phyloP scores from a whole-genome alignment of 2,113 vertebrate species.

The Toxotes jaculatrix region DNA sequence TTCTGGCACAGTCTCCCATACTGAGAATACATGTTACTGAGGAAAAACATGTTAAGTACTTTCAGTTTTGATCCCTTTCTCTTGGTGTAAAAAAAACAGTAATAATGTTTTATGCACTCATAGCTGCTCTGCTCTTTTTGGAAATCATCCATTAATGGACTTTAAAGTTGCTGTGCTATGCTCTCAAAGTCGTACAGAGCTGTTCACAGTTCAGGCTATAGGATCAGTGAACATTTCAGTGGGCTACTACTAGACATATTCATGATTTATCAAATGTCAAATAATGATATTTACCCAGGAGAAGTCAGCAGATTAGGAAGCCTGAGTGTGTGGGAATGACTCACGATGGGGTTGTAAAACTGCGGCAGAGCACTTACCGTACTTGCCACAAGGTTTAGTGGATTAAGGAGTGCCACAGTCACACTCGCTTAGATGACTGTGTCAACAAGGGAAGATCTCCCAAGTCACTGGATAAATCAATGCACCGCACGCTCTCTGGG shows the following conservation, averaged over 20 bases:
- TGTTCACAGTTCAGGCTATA: slow-evolving; percentile 15
- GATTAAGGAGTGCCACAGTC: slow-evolving; percentile 81
- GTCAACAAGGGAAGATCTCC: slow-evolving; percentile 82
- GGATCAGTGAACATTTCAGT: slow-evolving; percentile 32
- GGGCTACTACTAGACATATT: slow-evolving; percentile 34
- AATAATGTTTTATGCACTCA: slow-evolving; percentile 31
- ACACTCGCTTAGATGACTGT: slow-evolving; percentile 79
- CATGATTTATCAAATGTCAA: slow-evolving; percentile 67
- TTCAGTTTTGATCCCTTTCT: background rate
- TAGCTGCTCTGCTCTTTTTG: slow-evolving; percentile 29
- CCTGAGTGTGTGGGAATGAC: slow-evolving; percentile 53
- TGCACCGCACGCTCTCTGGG: slow-evolving; percentile 69
- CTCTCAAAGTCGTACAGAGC: background rate
- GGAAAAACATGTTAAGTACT: background rate
- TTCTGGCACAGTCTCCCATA: background rate
- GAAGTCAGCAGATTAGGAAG: slow-evolving; percentile 62
- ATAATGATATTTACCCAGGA: slow-evolving; percentile 71
- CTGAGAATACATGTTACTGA: no score
- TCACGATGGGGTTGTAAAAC: slow-evolving; percentile 71
- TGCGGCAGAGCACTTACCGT: slow-evolving; percentile 70
- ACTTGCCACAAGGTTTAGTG: slow-evolving; percentile 74
- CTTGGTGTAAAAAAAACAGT: slow-evolving; percentile 5
- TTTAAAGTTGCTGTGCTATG: slow-evolving; percentile 42
- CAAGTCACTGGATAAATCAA: slow-evolving; percentile 82
- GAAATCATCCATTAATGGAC: slow-evolving; percentile 46